Evolutionary conservation across 2,888 invertebrate species (phyloP), one percentile per base, ranked within the genome.

Genomic region (Andrena chrysosceles): DNA sequence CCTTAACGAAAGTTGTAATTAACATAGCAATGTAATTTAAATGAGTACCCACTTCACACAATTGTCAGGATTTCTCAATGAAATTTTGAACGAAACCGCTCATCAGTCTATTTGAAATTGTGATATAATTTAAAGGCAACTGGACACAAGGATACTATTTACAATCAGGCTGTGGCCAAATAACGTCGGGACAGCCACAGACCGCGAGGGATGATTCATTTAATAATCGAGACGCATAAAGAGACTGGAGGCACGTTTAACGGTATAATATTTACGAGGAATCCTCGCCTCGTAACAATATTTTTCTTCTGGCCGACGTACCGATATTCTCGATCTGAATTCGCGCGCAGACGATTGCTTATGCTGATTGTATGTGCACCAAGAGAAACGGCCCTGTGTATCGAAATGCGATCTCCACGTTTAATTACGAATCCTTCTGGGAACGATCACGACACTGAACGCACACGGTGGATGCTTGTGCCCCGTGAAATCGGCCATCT

Each of bases 351-450:
- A 71, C 80, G 82, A 83, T 84, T 73, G 86, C 84, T 84, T 76
- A 81, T 77, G 81, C 74, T 70, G 87, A 81, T 77, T 82, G 85
- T 75, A 81, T 68, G 71, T 54, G 87, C 81, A 73, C 82, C 82
- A 81, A 83, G 88, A 89, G 89, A 85, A 87, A 89, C 81, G 85
- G 56, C 81, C 75, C 64, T 42, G 79, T 84, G 71, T 89, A 89
- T 88, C 89, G 87, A 83, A 87, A 87, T 86, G 83, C 89, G 86
- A 87, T 87, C 90, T 88, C 84, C 71, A 59, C 81, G 87, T 86
- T 90, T 90, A 90, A 90, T 90, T 90, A 86, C 84, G 85, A 87
- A 89, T 87, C 87, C 87, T 86, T 90, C 90, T 85, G 90, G 85
- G 90, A 90, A 87, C 87, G 85, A 87, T 88, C 86, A 76, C 77